phyloP scores from a whole-genome alignment of 2,888 invertebrate genomes.

The Brachypalpus laphriformis region DNA sequence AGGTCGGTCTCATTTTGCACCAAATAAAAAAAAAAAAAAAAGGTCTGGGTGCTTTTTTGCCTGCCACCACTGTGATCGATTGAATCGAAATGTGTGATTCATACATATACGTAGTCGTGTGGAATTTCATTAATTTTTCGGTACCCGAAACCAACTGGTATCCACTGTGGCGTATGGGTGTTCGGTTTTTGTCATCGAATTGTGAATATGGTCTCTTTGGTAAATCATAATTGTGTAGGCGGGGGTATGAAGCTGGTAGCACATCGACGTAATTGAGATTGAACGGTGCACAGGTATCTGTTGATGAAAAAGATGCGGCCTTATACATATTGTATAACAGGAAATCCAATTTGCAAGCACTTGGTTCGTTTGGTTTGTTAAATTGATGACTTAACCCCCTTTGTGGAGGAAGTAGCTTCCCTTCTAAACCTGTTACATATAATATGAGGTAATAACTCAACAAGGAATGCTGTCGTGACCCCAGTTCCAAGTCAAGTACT shows the following conservation, averaged over 20 bases:
- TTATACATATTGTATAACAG: not conserved
- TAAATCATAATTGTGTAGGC: not conserved
- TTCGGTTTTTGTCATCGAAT: not conserved
- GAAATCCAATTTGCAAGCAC: not conserved
- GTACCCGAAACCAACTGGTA: slow-evolving; percentile 1
- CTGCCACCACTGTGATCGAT: slow-evolving; percentile 16
- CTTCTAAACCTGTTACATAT: not conserved
- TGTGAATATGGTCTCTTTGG: not conserved
- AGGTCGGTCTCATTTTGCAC: not conserved
- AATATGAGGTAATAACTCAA: not conserved
- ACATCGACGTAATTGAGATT: not conserved
- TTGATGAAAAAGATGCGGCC: not conserved
- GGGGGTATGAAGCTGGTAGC: not conserved
- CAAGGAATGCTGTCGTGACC: not conserved
- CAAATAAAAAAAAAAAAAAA: not conserved
- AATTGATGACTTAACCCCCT: not conserved
- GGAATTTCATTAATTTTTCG: slow-evolving; percentile 23
- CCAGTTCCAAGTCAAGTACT: not conserved
- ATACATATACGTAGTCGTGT: not conserved
- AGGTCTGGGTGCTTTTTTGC: not conserved
- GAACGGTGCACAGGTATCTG: not conserved
- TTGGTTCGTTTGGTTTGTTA: not conserved
- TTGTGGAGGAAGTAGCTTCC: too few species aligned
- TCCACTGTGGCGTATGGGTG: not conserved
- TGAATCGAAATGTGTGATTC: slow-evolving; percentile 4